Evolutionary conservation across 2,797 vertebrate genomes (phyloP), one percentile per base, ranked within the genome.

Genomic region (Poliocrania exsul): DNA sequence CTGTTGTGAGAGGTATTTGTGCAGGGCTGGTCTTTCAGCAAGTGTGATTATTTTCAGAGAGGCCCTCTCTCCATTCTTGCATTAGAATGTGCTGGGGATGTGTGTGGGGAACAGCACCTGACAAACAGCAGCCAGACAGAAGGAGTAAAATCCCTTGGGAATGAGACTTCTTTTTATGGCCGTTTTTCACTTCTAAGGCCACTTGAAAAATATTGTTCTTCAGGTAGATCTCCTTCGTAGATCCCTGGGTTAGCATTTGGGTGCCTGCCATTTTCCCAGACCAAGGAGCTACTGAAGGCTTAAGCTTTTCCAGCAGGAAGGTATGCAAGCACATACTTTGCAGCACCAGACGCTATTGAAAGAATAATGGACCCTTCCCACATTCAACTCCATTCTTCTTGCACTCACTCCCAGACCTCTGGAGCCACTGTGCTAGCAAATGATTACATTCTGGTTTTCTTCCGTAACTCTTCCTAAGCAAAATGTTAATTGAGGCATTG

Each of bases 341-440:
- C 70, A 92, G 95, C 90, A 95, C 80, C 92, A 97, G 97, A 96
- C 62, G 0, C 95, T 96, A 97, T 97, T 97, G 97, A 97, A 97
- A 97, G 95, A 97, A 93, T 95, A 97, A 96, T 93, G 95, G 95
- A 94, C 86, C 90, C 89, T 96, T 97, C 94, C 96, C 88, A 93
- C 94, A 93, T 87, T 93, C 89, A 91, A 2, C 78, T 93, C 81
- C 80, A 88, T 96, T 97, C 95, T 95, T 96, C 81, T 91, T 91
- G 33, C 54, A 44, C 71, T 81, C 49, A 3, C 65, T 93, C 84
- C 60, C 90, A 95, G 96, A 94, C 92, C 74, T 90, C 88, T 95
- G 93, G 93, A 96, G 95, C 93, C 94, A 40, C 81, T 72, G 31
- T 82, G 77, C 77, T 92, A 86, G 90, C 90, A 87, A 95, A 92